A percentile compares a stretch with the other conserved stretches of the same genome.
These are phyloP conservation scores for Papilio polytes DNA, from an alignment of 1,140 invertebrate genomes.

Conservation along the genomic window DNA sequence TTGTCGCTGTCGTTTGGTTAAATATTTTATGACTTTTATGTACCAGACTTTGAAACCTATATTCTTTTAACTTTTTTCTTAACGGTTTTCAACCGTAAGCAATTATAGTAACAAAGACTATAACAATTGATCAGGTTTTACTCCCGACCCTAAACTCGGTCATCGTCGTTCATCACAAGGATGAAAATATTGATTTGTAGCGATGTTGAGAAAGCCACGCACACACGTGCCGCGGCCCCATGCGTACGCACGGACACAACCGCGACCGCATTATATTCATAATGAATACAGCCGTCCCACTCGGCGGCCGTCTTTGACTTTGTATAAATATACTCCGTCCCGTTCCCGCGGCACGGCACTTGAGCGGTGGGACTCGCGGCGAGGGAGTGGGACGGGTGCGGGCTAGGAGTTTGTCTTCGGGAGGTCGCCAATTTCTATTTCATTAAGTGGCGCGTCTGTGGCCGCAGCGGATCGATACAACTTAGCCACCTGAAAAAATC, in stretches of 20 bases:
- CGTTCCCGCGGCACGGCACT: slow-evolving; percentile 69
- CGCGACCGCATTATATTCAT: slow-evolving; percentile 82
- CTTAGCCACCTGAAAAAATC: slow-evolving; percentile 62
- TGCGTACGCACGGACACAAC: slow-evolving; percentile 76
- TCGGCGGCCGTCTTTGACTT: slow-evolving; percentile 81
- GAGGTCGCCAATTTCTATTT: slow-evolving; percentile 83
- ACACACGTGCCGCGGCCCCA: slow-evolving; percentile 59
- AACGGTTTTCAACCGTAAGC: neutral
- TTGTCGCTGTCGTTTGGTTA: slow-evolving; percentile 67
- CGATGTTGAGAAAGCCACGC: slow-evolving; percentile 70
- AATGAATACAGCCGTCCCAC: slow-evolving; percentile 83
- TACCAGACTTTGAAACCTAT: neutral
- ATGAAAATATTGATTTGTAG: slow-evolving; percentile 82
- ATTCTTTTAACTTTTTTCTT: neutral
- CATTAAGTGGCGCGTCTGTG: slow-evolving; percentile 78
- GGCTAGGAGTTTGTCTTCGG: slow-evolving; percentile 79
- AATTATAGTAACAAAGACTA: neutral
- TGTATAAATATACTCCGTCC: slow-evolving; percentile 82
- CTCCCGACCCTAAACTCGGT: slow-evolving; percentile 58
- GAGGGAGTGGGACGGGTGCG: slow-evolving; percentile 70
- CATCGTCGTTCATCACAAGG: slow-evolving; percentile 74
- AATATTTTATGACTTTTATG: slow-evolving; percentile 31
- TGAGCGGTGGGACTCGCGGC: slow-evolving; percentile 59
- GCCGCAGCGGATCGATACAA: slow-evolving; percentile 77
- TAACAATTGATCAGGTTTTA: slow-evolving; percentile 40